A percentile compares a stretch with the other conserved stretches of the same genome.
Conservation (phyloP, 2,797 vertebrate species). For the Salmo trutta region DNA sequence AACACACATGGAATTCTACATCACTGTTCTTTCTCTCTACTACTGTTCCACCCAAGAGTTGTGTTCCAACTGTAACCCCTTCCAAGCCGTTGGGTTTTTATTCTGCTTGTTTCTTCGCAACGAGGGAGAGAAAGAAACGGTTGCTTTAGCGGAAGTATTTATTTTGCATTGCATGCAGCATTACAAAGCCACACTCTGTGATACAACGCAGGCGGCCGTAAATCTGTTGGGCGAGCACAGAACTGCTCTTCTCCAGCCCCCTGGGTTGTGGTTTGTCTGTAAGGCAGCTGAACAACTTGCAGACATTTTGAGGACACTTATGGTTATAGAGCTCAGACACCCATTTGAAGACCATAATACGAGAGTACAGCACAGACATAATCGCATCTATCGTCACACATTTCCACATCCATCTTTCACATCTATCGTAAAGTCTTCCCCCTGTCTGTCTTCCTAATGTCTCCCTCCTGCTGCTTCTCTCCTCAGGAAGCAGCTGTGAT, state of each 20-base stretch:
- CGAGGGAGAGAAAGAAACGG: not conserved
- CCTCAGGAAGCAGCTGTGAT: not conserved
- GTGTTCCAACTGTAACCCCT: constrained; percentile 3
- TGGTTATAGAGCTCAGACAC: not conserved
- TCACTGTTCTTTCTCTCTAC: constrained; percentile 1
- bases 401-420: not conserved
- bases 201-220: not conserved
- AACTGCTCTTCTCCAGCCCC: not conserved
- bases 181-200: not conserved
- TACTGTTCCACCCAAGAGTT: not conserved
- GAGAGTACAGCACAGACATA: not conserved
- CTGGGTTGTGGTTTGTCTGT: not conserved
- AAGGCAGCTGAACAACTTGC: not conserved
- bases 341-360: not conserved
- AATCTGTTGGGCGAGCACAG: not conserved
- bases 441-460: not conserved
- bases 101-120: not conserved
- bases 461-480: not conserved
- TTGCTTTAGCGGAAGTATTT: constrained; percentile 6
- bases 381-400: not conserved
- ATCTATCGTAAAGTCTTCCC: not conserved
- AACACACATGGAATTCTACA: not conserved
- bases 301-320: not conserved
- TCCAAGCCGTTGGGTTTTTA: constrained; percentile 10
- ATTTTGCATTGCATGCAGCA: constrained; percentile 9